Base-by-base conservation (phyloP, 2,888 invertebrate genomes). In the Nymphalis polychloros region DNA sequence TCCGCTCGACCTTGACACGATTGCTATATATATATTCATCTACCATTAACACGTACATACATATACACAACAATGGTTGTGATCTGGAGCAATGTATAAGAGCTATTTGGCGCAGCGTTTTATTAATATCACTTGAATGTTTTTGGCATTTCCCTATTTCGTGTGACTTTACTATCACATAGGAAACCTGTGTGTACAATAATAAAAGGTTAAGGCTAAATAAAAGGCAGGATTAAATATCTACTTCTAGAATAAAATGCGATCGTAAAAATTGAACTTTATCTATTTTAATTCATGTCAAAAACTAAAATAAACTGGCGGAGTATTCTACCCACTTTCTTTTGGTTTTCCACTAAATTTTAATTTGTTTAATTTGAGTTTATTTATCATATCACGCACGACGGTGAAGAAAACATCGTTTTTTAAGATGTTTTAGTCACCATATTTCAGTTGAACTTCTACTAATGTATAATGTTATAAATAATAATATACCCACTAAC, bases 131-230 rank as follows among this genome's bases (percentile, higher is more conserved):
- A n/a, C 31, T 55, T 55, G 53, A 55, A 55, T 31, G 31, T 31
- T 55, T 27, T 31, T 55, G 31, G 31, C 17, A 55, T 55, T 55
- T 31, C n/a, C 53, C 53, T 55, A 55, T 55, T 55, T 55, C 53
- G 17, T 4, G 53, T 31, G n/a, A 31, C 31, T 55, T 53, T 27
- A 53, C 27, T 16, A 20, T 23, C 13, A 27, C 17, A 13, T 10
- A 6, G 19, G 7, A 10, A 50, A 50, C 50, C 50, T 23, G 16
- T 27, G 27, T 52, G 20, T 52, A 5, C 31, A 8, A n/a, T 17
- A 31, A 55, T 16, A 55, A 31, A 27, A 52, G 7, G 27, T 8
- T 53, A 53, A 27, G n/a, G n/a, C n/a, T n/a, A n/a, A n/a, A n/a
- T n/a, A n/a, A n/a, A n/a, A n/a, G n/a, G n/a, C 17, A 53, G 4